phyloP scores from a whole-genome alignment of 2,888 invertebrate genomes.

The Mimas tiliae region DNA sequence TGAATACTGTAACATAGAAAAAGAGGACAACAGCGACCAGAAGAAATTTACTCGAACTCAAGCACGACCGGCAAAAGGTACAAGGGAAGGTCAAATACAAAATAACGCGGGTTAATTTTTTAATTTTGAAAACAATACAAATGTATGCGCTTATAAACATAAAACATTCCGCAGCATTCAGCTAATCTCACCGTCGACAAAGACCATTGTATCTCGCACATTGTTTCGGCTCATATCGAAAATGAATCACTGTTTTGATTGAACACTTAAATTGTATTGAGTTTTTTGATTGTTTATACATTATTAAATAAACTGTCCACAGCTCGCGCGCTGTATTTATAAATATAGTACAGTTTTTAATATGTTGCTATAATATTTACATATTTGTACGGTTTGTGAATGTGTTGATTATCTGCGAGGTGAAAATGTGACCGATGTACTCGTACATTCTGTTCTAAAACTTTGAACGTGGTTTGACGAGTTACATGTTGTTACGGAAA shows the following conservation, averaged over 20 bases:
- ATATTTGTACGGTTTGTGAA: conserved; percentile 19
- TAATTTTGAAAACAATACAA: conserved; percentile 22
- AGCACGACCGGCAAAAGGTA: not conserved
- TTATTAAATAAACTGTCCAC: conserved; percentile 36
- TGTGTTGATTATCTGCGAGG: not conserved
- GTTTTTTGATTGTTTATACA: conserved; percentile 76
- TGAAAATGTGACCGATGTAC: not conserved
- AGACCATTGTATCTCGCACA: conserved; percentile 80
- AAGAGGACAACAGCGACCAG: no score
- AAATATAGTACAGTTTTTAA: conserved; percentile 22
- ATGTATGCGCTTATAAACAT: conserved; percentile 53
- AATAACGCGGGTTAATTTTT: conserved; percentile 13
- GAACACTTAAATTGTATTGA: conserved; percentile 76
- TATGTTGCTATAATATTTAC: conserved; percentile 13
- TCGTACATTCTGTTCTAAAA: not conserved
- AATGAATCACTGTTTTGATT: conserved; percentile 83
- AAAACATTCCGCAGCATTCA: conserved; percentile 82
- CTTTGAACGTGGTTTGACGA: not conserved
- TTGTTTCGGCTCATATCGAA: conserved; percentile 79
- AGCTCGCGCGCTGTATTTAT: conserved; percentile 17
- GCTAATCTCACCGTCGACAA: conserved; percentile 83
- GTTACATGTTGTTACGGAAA: no score
- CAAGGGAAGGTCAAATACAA: conserved; percentile 5
- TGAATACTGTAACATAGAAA: no score
- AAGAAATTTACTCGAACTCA: not conserved